Base-by-base conservation (phyloP, 1,140 invertebrate species). In the Dendrolimus kikuchii region DNA sequence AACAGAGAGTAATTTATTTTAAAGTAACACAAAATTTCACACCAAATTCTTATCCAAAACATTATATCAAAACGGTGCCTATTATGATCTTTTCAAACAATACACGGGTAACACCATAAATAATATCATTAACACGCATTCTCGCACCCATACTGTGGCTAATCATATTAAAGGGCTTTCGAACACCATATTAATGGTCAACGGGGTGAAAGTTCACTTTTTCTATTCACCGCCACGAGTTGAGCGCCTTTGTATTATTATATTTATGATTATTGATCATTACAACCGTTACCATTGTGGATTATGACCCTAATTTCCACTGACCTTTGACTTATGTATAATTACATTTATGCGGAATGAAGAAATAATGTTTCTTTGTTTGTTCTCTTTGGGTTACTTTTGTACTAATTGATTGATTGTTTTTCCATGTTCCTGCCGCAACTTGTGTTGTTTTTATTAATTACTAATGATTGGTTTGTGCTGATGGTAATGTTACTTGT, bases 291-390 rank as follows among this genome's bases (percentile, higher is more conserved):
- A 60, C 51, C 50, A 53, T 62, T 59, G 55, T 58, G 40, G 45
- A 62, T 57, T 46, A 54, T 57, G 57, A 55, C 57, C 57, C 46
- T 64, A 64, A 64, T 60, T 55, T 50, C 42, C 51, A 10, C 43
- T 57, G 55, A 57, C 62, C 62, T 60, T 41, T 55, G 57, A 40
- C 55, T 46, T 38, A 52, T 7, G 37, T 54, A 41, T 51, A 60
- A 64, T 64, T 57, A 57, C 39, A 9, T 51, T 45, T 40, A 38
- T 44, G 9, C 48, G 49, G 43, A 46, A 46, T 40, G 2, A 50
- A 40, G 10, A 44, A 38, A 40, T 50, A 38, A 7, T 48, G 38
- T 8, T 44, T 51, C 23, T 23, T 23, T 23, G 23, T n/a, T 10
- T 38, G 42, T 43, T 10, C 46, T n/a, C 44, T 53, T 47, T 52